Conservation (phyloP, 2,113 vertebrate species). For the Tenebrosternarchus preto region DNA sequence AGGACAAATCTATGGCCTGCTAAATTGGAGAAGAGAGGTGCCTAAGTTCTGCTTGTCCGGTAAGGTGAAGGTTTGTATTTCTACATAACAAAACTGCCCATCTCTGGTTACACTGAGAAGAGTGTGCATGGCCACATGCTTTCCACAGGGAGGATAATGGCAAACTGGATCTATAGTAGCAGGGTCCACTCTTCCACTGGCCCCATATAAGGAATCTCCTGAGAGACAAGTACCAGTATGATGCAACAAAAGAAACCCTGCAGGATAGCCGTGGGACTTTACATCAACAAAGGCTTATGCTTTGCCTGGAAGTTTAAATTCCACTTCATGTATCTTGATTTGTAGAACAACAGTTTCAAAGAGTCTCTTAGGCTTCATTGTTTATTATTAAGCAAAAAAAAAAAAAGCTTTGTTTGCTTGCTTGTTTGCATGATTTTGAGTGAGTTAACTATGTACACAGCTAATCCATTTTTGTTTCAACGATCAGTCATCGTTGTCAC, state of each 20-base stretch:
- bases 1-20: neutral
- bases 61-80: conserved; percentile 24
- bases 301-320: conserved; percentile 64
- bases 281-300: neutral
- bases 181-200: neutral
- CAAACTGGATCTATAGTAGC: conserved; percentile 33
- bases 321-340: neutral
- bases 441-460: neutral
- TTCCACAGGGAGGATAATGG: conserved; percentile 22
- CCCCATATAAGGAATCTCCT: conserved; percentile 21
- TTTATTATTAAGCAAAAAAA: neutral
- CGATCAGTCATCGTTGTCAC: neutral
- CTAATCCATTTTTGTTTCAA: neutral
- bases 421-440: neutral
- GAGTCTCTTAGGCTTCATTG: neutral
- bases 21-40: neutral
- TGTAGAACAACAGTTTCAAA: neutral
- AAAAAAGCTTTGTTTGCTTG: neutral
- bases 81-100: conserved; percentile 40
- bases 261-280: conserved; percentile 6
- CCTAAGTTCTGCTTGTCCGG: conserved; percentile 8
- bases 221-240: conserved; percentile 1
- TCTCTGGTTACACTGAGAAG: conserved; percentile 45
- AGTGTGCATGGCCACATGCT: conserved; percentile 36
- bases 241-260: conserved; percentile 6